Evolutionary conservation across 1,140 invertebrate genomes (phyloP).

Genomic region (Drosophila eugracilis): DNA sequence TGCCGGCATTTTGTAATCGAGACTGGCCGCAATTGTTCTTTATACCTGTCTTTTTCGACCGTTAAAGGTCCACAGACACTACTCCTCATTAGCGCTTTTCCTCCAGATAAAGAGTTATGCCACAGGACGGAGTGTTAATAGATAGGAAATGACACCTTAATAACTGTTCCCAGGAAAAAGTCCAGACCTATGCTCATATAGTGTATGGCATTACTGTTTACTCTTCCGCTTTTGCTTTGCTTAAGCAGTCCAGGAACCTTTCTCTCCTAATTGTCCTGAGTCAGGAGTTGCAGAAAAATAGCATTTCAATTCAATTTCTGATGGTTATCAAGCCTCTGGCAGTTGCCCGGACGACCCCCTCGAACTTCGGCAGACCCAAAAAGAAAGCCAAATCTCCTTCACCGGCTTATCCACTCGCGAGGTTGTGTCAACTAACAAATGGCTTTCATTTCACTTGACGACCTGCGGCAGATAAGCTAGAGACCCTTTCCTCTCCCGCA

Average conservation of each 20-base stretch:
- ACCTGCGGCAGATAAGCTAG: conserved; percentile 70
- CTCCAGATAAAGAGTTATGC: conserved; percentile 12
- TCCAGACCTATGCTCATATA: too few species aligned
- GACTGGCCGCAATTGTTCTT: conserved; percentile 69
- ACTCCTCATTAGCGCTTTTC: conserved; percentile 56
- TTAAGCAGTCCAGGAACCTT: conserved; percentile 21
- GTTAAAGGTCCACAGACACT: conserved; percentile 14
- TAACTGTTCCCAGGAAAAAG: background rate
- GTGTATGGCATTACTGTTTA: too few species aligned
- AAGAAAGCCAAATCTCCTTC: conserved; percentile 51
- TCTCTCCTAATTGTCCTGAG: conserved; percentile 55
- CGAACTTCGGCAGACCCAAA: background rate
- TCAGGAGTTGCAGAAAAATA: conserved; percentile 36
- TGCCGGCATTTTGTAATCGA: conserved; percentile 70
- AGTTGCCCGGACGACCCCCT: conserved; percentile 49
- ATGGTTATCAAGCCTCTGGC: conserved; percentile 49
- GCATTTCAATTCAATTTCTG: conserved; percentile 76
- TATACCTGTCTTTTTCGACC: conserved; percentile 9
- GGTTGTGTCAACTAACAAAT: conserved; percentile 54
- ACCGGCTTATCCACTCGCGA: conserved; percentile 28
- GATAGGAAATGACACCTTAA: conserved; percentile 37
- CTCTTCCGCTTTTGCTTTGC: background rate
- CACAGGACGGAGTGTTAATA: conserved; percentile 46
- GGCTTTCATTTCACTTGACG: conserved; percentile 54
- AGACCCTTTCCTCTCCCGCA: conserved; percentile 13